Evolutionary conservation across 2,797 vertebrate genomes (phyloP).

Genomic region (Glyptemys insculpta): DNA sequence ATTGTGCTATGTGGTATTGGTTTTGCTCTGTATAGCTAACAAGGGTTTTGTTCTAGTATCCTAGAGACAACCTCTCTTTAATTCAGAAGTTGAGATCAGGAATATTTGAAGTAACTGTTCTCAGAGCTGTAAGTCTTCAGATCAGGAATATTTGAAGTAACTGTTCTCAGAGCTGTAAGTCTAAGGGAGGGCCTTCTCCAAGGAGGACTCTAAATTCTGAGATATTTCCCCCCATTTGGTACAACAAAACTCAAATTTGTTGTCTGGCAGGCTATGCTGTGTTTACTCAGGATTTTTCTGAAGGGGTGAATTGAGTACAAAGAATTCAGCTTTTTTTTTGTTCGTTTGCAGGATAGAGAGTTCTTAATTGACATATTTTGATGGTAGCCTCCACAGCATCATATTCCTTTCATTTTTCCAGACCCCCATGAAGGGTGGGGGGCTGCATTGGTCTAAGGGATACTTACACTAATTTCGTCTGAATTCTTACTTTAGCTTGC

Average conservation of each 20-base stretch:
- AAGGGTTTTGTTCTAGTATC: constrained; percentile 39
- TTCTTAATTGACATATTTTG: neutral
- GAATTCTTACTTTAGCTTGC: neutral
- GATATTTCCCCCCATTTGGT: neutral
- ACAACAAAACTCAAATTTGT: neutral
- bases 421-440: neutral
- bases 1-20: constrained; percentile 37
- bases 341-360: neutral
- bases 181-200: neutral
- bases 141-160: neutral
- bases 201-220: neutral
- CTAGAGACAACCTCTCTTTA: neutral
- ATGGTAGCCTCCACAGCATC: neutral
- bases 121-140: neutral
- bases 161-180: neutral
- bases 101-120: neutral
- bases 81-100: neutral
- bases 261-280: neutral
- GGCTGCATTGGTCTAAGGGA: neutral
- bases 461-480: neutral
- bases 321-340: neutral
- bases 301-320: neutral
- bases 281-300: neutral
- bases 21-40: constrained; percentile 16
- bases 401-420: neutral